Conservation (phyloP, 2,113 vertebrate genomes). For the Rana temporaria region DNA sequence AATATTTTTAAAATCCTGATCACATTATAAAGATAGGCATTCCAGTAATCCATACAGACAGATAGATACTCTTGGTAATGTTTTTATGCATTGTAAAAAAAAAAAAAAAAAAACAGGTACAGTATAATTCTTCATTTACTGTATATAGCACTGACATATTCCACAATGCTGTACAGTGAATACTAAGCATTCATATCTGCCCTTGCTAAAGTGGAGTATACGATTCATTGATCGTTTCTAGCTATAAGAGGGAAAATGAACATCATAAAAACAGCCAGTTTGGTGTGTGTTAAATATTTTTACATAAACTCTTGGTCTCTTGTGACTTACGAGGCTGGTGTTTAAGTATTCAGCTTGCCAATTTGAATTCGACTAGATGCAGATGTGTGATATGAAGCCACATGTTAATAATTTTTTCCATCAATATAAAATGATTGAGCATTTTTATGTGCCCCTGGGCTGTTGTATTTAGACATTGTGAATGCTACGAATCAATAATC, state of each 20-base stretch:
- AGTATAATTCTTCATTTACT: no score
- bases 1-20: no score
- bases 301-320: constrained; percentile 17
- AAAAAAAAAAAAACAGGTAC: no score
- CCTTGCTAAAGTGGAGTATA: no score
- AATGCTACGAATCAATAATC: constrained; percentile 28
- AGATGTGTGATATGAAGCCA: constrained; percentile 38
- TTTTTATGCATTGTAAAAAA: no score
- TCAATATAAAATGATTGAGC: constrained; percentile 48
- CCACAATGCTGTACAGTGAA: no score
- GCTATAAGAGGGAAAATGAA: constrained; percentile 55
- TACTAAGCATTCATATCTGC: no score
- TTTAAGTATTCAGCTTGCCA: constrained; percentile 53
- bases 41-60: no score
- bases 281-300: constrained; percentile 57
- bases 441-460: constrained; percentile 41
- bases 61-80: no score
- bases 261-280: constrained; percentile 42
- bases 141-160: no score
- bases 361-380: constrained; percentile 47
- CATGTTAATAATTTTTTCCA: constrained; percentile 52
- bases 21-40: no score
- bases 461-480: constrained; percentile 39
- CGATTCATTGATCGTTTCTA: no score
- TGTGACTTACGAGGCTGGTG: constrained; percentile 46